Evolutionary conservation across 2,888 invertebrate species (phyloP).

Genomic region (Melipona bicolor): DNA sequence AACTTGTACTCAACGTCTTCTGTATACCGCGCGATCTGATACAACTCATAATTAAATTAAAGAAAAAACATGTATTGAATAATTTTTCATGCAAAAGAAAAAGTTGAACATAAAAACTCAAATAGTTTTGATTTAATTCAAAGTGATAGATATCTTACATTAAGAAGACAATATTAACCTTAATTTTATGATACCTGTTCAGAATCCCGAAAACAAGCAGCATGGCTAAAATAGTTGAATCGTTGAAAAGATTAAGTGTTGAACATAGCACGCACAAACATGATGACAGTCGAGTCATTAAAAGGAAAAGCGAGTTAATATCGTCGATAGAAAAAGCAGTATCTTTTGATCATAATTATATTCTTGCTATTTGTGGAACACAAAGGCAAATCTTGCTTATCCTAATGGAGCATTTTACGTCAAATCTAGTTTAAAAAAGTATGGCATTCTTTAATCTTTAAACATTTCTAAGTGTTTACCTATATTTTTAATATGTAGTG

Average conservation of each 20-base stretch:
- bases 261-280: conserved; percentile 61
- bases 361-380: conserved; percentile 87
- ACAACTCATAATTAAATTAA: not conserved
- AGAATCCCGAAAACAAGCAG: not conserved
- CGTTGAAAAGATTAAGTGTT: conserved; percentile 73
- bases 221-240: conserved; percentile 77
- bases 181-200: conserved; percentile 29
- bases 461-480: not conserved
- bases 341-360: conserved; percentile 86
- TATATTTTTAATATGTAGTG: not conserved
- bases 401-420: conserved; percentile 55
- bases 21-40: not conserved
- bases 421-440: conserved; percentile 24
- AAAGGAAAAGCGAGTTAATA: conserved; percentile 67
- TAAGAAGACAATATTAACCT: conserved; percentile 53
- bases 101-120: not conserved
- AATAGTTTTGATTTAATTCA: not conserved
- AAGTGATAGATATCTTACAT: conserved; percentile 27
- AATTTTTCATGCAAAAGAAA: not conserved
- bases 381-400: conserved; percentile 83
- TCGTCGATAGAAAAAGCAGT: conserved; percentile 85
- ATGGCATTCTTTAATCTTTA: not conserved
- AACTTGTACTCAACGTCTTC: not conserved
- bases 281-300: conserved; percentile 38
- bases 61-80: not conserved